Conservation (phyloP, 2,888 invertebrate species). For the Hydroisotoma schaefferi region DNA sequence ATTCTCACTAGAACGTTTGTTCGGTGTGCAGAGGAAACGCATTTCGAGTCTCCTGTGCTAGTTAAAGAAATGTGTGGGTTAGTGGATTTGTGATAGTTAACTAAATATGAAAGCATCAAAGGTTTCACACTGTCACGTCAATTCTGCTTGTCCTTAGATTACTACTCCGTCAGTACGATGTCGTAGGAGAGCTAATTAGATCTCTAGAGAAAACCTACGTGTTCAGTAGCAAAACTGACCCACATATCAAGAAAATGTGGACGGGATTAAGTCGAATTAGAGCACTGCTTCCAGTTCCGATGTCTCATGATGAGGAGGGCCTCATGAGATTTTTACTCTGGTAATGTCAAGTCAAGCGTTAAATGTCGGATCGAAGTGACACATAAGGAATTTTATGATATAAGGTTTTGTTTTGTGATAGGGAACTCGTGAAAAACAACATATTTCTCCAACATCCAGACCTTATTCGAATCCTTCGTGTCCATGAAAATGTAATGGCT, state of each 20-base stretch:
- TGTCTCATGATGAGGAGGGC: constrained; percentile 97
- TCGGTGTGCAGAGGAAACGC: constrained; percentile 91
- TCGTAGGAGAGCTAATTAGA: constrained; percentile 87
- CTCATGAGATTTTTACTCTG: constrained; percentile 93
- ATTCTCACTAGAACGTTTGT: constrained; percentile 89
- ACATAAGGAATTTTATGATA: no score
- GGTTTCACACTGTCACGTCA: not conserved
- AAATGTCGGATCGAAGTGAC: not conserved
- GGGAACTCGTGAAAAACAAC: constrained; percentile 96
- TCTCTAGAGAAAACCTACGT: constrained; percentile 96
- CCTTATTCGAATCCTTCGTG: constrained; percentile 88
- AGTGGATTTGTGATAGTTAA: no score
- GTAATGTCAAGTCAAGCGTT: constrained; percentile 58
- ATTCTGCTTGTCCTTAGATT: constrained; percentile 62
- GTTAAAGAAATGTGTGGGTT: constrained; percentile 96
- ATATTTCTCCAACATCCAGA: constrained; percentile 99
- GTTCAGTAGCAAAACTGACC: constrained; percentile 80
- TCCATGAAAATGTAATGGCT: constrained; percentile 99
- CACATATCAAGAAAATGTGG: constrained; percentile 93
- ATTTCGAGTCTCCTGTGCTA: constrained; percentile 89
- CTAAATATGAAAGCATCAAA: not conserved
- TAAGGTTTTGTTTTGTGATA: constrained; percentile 49
- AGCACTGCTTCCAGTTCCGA: constrained; percentile 93
- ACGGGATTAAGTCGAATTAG: constrained; percentile 93
- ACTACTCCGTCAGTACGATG: constrained; percentile 93